These are phyloP conservation scores for Pedicia rivosa DNA, from an alignment of 2,888 invertebrate species.

Conservation along the genomic window DNA sequence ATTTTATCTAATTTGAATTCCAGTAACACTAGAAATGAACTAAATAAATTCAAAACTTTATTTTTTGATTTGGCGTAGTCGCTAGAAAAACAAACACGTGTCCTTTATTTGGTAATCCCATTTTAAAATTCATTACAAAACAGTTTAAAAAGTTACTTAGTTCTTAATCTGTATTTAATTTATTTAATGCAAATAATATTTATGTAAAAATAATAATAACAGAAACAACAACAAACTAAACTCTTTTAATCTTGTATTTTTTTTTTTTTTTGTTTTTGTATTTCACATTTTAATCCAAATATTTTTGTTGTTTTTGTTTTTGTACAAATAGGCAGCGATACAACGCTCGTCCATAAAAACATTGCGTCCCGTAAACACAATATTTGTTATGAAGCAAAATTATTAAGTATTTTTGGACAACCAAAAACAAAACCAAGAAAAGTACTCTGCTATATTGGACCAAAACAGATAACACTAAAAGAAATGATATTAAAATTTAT, in stretches of 20 bases:
- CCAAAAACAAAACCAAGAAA: conserved; percentile 56
- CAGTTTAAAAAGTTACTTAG: too few relatives aligned
- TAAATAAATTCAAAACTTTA: too few relatives aligned
- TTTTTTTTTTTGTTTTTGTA: too few relatives aligned
- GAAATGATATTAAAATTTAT: conserved; percentile 88
- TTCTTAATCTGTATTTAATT: too few relatives aligned
- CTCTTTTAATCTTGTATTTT: neutral
- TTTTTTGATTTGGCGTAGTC: too few relatives aligned
- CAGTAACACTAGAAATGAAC: too few relatives aligned
- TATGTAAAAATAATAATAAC: too few relatives aligned
- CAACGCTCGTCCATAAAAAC: conserved; percentile 72
- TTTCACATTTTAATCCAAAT: neutral
- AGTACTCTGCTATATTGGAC: conserved; percentile 79
- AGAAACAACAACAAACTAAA: neutral
- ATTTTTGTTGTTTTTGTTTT: conserved; percentile 10
- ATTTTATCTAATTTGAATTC: too few relatives aligned
- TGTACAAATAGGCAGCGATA: conserved; percentile 64
- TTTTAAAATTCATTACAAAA: too few relatives aligned
- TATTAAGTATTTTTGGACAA: conserved; percentile 39
- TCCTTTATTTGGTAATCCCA: too few relatives aligned
- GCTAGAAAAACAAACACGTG: too few relatives aligned
- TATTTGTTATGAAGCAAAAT: conserved; percentile 72
- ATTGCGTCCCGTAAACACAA: conserved; percentile 72
- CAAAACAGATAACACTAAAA: conserved; percentile 77
- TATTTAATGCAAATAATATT: too few relatives aligned